Evolutionary conservation across 2,888 invertebrate species (phyloP), one percentile per base, ranked within the genome.

Genomic region (Macrophya alboannulata): DNA sequence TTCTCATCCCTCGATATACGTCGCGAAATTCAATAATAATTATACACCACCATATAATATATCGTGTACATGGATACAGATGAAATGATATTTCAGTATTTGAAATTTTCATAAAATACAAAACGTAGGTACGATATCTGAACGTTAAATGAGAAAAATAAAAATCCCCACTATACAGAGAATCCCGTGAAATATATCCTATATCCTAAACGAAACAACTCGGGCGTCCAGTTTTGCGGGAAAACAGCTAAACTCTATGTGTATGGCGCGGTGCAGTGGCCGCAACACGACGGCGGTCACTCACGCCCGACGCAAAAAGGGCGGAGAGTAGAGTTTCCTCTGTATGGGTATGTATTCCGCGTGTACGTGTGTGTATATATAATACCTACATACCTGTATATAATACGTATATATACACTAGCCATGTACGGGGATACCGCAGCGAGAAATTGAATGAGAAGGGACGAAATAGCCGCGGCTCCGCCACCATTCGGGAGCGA

Each of bases 401-500:
- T 31, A 10, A 40, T 31, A 71, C n/a, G 3, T 71, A 40, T 10
- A 43, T 9, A 6, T 15, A 17, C 17, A 37, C 2, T 3, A 72
- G 4, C 12, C 21, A 21, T 45, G n/a, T 21, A 48, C 74, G 25
- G 8, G 45, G 25, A 74, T 45, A 74, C 74, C 74, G 74, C 74
- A 25, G 74, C 74, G 74, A 74, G 74, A 43, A 74, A 74, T 74
- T 43, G 74, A 74, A 43, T 74, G 74, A 74, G 43, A 74, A 74
- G 43, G 48, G 74, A 45, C 21, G 43, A 45, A 45, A 21, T 37
- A 21, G 62, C 45, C n/a, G 15, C 40, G 72, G 40, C 10, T 40
- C 40, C 40, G 4, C n/a, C n/a, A 4, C 6, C 72, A 31, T 55
- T 55, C 25, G 25, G 62, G 21, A 62, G n/a, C 6, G 37, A 31